A percentile compares a stretch with the other conserved stretches of the same genome.
Evolutionary conservation across 2,888 invertebrate species (phyloP).

Genomic region (Pseudanteris insignis): DNA sequence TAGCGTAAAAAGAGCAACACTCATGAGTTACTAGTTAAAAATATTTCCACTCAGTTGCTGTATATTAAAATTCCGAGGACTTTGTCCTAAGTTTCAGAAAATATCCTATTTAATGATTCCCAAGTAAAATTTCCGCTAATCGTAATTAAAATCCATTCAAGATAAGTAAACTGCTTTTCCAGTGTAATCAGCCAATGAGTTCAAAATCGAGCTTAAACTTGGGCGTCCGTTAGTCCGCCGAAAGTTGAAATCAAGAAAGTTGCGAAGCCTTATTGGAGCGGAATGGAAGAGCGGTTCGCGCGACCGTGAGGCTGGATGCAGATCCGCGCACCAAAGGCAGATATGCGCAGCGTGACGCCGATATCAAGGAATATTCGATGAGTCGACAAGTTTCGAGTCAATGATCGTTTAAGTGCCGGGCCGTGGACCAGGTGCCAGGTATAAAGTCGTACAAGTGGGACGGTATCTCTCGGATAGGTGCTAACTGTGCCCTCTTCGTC

Average conservation of each 20-base stretch:
- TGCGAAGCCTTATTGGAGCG: conserved; percentile 19
- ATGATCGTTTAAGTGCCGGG: conserved; percentile 51
- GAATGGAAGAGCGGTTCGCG: conserved; percentile 12
- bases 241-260: conserved; percentile 27
- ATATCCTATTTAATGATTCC: too few species aligned
- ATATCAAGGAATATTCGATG: conserved; percentile 46
- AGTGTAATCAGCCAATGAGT: not conserved
- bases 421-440: conserved; percentile 49
- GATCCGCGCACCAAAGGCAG: conserved; percentile 31
- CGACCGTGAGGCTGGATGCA: conserved; percentile 24
- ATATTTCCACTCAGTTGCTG: too few species aligned
- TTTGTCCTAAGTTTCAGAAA: too few species aligned
- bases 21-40: too few species aligned
- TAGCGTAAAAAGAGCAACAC: too few species aligned
- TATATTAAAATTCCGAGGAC: too few species aligned
- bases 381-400: conserved; percentile 50
- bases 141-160: too few species aligned
- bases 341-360: conserved; percentile 35
- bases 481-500: conserved; percentile 47
- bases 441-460: conserved; percentile 47
- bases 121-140: too few species aligned
- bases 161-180: too few species aligned
- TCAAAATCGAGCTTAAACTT: not conserved
- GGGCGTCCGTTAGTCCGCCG: conserved; percentile 23
- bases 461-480: conserved; percentile 47